Evolutionary conservation across 2,888 invertebrate species (phyloP).

Genomic region (Drosophila planitibia): DNA sequence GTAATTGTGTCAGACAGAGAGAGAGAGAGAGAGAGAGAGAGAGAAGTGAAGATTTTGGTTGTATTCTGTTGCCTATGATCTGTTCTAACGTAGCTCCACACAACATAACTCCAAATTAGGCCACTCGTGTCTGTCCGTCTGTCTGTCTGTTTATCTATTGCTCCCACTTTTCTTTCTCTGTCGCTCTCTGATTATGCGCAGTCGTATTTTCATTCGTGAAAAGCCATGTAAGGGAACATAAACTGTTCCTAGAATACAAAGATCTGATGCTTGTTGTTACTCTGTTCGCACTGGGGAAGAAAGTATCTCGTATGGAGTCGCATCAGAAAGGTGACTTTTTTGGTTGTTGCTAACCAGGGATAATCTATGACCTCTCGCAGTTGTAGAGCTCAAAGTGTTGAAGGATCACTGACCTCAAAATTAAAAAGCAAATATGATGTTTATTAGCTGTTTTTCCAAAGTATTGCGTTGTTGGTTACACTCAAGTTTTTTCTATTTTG

Average conservation of each 20-base stretch:
- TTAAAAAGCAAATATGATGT: not conserved
- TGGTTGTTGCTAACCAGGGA: not conserved
- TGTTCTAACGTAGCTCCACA: slow-evolving; percentile 18
- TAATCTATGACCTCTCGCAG: not conserved
- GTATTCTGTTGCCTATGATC: slow-evolving; percentile 24
- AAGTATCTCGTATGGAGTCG: not conserved
- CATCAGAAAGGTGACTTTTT: not conserved
- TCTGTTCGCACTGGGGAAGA: not conserved
- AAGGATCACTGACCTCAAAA: not conserved
- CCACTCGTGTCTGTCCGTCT: slow-evolving; percentile 37
- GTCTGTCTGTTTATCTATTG: slow-evolving; percentile 36
- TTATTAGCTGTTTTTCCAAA: not conserved
- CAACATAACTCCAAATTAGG: slow-evolving; percentile 42
- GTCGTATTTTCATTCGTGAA: slow-evolving; percentile 1
- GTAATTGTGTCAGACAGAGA: not conserved
- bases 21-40: not conserved
- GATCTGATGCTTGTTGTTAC: not conserved
- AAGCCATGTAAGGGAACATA: slow-evolving; percentile 2
- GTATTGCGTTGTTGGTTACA: not conserved
- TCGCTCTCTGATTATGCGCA: slow-evolving; percentile 27
- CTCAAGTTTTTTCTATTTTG: not conserved
- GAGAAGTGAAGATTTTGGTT: slow-evolving; percentile 21
- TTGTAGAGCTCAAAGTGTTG: not conserved
- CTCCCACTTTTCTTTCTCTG: slow-evolving; percentile 13
- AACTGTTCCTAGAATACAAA: not conserved